phyloP scores from a whole-genome alignment of 2,113 vertebrate genomes.

The Lepidothrix coronata region DNA sequence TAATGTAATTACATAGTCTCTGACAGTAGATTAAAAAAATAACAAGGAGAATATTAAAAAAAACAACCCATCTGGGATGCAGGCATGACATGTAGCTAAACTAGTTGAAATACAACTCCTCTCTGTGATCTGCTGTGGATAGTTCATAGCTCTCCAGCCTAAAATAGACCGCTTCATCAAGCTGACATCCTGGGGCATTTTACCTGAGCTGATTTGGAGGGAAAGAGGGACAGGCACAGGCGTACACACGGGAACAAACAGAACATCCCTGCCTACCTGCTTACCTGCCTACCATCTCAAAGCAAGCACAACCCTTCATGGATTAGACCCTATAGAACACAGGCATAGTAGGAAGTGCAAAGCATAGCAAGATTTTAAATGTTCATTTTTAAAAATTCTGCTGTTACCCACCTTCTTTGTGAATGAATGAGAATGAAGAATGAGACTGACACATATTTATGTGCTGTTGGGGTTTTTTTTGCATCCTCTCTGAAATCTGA shows the following conservation, averaged over 20 bases:
- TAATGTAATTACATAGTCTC: neutral
- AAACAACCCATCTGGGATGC: neutral
- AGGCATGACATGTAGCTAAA: neutral
- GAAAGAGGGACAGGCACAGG: neutral
- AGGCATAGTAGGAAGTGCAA: neutral
- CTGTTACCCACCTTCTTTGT: neutral
- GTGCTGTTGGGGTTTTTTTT: neutral
- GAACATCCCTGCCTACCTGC: neutral
- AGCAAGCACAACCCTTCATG: neutral
- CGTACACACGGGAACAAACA: neutral
- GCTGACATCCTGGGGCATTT: neutral
- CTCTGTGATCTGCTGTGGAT: neutral
- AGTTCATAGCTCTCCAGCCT: neutral
- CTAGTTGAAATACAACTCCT: neutral
- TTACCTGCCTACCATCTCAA: neutral
- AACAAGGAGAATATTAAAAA: neutral
- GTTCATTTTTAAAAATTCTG: neutral
- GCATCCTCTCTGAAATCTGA: neutral
- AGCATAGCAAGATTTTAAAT: neutral
- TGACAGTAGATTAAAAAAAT: neutral
- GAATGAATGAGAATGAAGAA: neutral
- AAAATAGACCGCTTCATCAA: neutral
- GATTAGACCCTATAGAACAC: neutral
- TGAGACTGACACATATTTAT: neutral
- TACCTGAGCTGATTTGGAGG: neutral